phyloP scores from a whole-genome alignment of 92 coral and sea anemone species.

The Porites lobata region DNA sequence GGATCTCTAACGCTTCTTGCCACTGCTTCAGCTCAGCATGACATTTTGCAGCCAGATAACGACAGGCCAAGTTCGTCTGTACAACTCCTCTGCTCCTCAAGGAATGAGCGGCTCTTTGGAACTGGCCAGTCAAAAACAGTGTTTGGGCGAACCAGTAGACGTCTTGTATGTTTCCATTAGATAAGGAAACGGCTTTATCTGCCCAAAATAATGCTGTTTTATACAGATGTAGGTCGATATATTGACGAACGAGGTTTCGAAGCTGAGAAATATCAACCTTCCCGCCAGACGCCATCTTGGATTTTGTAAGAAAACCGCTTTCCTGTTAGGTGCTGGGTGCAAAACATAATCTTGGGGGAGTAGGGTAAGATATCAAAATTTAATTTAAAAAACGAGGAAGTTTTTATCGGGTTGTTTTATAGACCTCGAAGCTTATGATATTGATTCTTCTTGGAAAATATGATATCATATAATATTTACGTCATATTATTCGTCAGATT shows the following conservation, averaged over 20 bases:
- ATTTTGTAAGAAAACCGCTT: slow-evolving; percentile 70
- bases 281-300: slow-evolving; percentile 99
- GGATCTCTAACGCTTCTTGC: slow-evolving; percentile 94
- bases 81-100: slow-evolving; percentile 87
- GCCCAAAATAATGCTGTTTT: slow-evolving; percentile 99
- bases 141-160: slow-evolving; percentile 98
- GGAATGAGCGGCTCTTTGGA: slow-evolving; percentile 90
- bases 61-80: slow-evolving; percentile 87
- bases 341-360: slow-evolving; percentile 26
- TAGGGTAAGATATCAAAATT: slow-evolving; percentile 6
- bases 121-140: slow-evolving; percentile 89
- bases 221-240: slow-evolving; percentile 95
- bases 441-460: not conserved
- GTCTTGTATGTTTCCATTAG: slow-evolving; percentile 95
- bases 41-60: slow-evolving; percentile 97
- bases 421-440: not conserved
- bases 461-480: not conserved
- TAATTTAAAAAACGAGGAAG: too few relatives aligned
- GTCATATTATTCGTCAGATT: not conserved
- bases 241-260: slow-evolving; percentile 96
- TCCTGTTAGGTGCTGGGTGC: slow-evolving; percentile 17
- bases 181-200: slow-evolving; percentile 95
- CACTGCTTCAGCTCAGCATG: slow-evolving; percentile 95
- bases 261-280: slow-evolving; percentile 98
- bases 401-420: not conserved